phyloP scores from a whole-genome alignment of 2,113 vertebrate species.

The Caranx melampygus region DNA sequence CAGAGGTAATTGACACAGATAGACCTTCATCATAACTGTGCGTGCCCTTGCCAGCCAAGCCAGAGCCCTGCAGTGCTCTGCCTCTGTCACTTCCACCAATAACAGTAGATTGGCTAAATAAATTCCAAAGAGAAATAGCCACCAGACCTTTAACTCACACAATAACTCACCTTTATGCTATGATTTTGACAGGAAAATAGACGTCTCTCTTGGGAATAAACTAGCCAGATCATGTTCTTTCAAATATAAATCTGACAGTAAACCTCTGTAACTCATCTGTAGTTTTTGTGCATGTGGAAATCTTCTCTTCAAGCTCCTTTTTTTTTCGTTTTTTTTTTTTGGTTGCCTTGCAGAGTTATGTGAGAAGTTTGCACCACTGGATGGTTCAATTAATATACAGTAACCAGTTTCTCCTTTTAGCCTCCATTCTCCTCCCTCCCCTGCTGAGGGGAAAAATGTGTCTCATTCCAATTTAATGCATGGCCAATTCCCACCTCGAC shows the following conservation, averaged over 20 bases:
- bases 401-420: conserved; percentile 74
- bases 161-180: not conserved
- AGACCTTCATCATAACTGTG: conserved; percentile 57
- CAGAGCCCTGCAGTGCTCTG: conserved; percentile 20
- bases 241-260: not conserved
- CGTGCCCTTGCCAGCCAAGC: conserved; percentile 47
- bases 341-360: conserved; percentile 31
- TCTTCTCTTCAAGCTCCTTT: not conserved
- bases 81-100: not conserved
- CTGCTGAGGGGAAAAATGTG: conserved; percentile 80
- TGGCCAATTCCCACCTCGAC: conserved; percentile 82
- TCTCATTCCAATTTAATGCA: conserved; percentile 87
- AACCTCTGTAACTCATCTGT: not conserved
- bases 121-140: conserved; percentile 15
- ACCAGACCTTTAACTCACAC: not conserved
- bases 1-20: conserved; percentile 68
- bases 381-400: conserved; percentile 80
- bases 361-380: conserved; percentile 66
- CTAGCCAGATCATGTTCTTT: not conserved
- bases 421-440: conserved; percentile 63
- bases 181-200: not conserved
- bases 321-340: not conserved
- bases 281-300: not conserved
- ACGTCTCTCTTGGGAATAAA: conserved; percentile 7
- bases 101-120: conserved; percentile 15